A percentile compares a stretch with the other conserved stretches of the same genome.
Evolutionary conservation across 2,797 vertebrate genomes (phyloP).

Genomic region (Alcedo atthis): DNA sequence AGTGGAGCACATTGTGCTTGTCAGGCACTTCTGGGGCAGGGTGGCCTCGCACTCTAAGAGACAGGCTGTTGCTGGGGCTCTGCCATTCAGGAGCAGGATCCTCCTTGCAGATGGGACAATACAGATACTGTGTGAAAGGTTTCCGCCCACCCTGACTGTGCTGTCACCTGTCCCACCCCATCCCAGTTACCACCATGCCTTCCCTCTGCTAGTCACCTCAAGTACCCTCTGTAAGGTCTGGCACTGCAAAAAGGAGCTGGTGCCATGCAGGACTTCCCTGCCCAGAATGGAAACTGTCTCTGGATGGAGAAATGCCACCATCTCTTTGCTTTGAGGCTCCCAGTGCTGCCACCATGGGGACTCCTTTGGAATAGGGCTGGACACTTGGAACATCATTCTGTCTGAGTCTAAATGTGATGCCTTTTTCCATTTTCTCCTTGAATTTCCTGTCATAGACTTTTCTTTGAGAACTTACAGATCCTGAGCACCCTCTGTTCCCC

Average conservation of each 20-base stretch:
- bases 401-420: background rate
- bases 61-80: background rate
- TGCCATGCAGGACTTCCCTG: background rate
- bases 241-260: background rate
- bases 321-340: background rate
- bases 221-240: background rate
- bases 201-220: fast-evolving
- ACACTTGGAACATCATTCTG: background rate
- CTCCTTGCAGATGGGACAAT: background rate
- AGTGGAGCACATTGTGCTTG: background rate
- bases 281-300: background rate
- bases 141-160: background rate
- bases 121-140: background rate
- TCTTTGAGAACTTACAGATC: background rate
- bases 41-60: background rate
- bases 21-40: background rate
- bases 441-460: background rate
- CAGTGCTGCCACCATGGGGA: background rate
- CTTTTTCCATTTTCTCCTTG: background rate
- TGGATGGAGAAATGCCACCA: background rate
- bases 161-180: background rate
- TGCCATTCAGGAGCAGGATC: background rate
- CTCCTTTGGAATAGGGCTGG: background rate
- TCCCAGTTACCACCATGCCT: background rate
- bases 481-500: background rate